Base-by-base conservation (phyloP, 2,113 vertebrate genomes). In the Phoxinus phoxinus region DNA sequence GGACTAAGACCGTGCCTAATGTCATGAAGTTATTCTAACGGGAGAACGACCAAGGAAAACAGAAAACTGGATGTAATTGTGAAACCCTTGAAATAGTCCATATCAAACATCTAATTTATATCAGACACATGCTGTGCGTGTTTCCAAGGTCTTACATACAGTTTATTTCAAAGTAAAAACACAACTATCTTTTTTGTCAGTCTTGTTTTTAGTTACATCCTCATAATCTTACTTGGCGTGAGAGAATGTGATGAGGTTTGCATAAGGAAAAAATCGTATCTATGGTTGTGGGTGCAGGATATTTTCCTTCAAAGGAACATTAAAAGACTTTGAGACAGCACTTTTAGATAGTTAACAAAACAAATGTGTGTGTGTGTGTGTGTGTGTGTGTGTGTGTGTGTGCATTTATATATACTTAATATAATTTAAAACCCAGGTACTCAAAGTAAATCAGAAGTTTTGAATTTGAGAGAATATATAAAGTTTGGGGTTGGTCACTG, bases 241-340 rank as follows among this genome's bases (percentile, higher is more conserved):
- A 6, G 17, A 76, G 48, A 76, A 76, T 51, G n/a, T 76, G 27
- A 53, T 12, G 46, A 76, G 74, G 51, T 72, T 72, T 58, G 5
- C 10, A 71, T 23, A 53, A 19, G 83, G 25, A 46, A 7, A 61
- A 41, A 37, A 21, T 87, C 53, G 84, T 78, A 72, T 87, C 69
- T 74, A 63, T 76, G 46, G 80, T 81, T 88, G 83, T 65, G 84
- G 58, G 2, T 58, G 44, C 87, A 94, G 92, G 93, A 95, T 93
- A 93, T 94, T 93, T 93, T 53, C 91, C 90, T 1, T 84, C 85
- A 81, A 27, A 72, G n/a, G 13, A 88, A 87, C 87, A 86, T 92
- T 30, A 0, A 65, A 63, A 15, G 25, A 63, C 25, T 44, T 27
- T 63, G 25, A 15, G 61, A 65, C 13, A 44, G 37, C 10, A 73